Base-by-base conservation (phyloP, 2,113 vertebrate genomes). In the Rutilus rutilus region DNA sequence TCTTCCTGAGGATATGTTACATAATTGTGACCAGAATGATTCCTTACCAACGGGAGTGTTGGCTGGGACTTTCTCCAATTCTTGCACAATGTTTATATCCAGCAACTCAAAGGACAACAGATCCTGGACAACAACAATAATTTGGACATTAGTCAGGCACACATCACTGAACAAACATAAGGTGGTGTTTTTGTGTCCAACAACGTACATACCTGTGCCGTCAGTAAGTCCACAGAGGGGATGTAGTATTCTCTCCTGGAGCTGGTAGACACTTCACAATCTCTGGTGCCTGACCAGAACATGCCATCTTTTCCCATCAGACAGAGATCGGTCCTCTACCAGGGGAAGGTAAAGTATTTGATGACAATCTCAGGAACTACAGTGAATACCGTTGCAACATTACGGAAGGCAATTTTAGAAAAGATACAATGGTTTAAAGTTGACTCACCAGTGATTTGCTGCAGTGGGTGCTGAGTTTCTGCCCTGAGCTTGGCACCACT, bases 21-120 rank as follows among this genome's bases (percentile, higher is more conserved):
- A 73, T 73, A 71, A 73, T 10, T 39, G 6, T 25, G 39, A 60
- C 21, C 10, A 1, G 7, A 30, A 33, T 33, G 14, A 82, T 39
- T 50, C 10, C 96, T 97, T 94, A 99, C 98, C 97, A 71, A 95
- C 96, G 67, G 97, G 97, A 78, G 96, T 97, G 87, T 98, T 99
- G 86, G 96, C 96, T n/a, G 97, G 97, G 50, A 98, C 97, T 86
- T 96, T 95, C 92, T 99, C 98, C 93, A 99, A 84, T 86, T 99
- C 98, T 88, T 98, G 97, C 54, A 98, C 97, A 89, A 99, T 98
- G 90, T 99, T 98, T 81, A 99, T 99, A 89, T 99, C 98, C 93
- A 99, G 87, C 84, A 99, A 90, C 92, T 99, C 98, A 91, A 99
- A 99, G 19, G 98, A 99, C 65, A 99, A 94, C 62, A 99, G 95